phyloP scores from a whole-genome alignment of 2,888 invertebrate species.

The Lottia gigantea region DNA sequence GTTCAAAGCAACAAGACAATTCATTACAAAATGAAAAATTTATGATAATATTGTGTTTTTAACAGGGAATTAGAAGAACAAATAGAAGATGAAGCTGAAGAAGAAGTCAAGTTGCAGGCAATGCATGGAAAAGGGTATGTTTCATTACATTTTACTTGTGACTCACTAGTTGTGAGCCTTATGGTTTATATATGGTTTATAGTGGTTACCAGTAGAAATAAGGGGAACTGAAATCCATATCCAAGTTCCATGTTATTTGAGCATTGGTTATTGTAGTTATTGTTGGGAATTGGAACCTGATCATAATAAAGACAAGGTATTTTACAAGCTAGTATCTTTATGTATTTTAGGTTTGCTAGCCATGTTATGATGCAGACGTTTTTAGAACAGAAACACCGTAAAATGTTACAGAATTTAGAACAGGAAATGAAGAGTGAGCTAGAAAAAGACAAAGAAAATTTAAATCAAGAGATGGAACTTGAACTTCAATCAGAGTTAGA shows the following conservation, averaged over 20 bases:
- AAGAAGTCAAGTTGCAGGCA: conserved; percentile 41
- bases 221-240: too few relatives aligned
- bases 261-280: neutral
- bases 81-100: conserved; percentile 49
- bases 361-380: conserved; percentile 50
- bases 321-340: neutral
- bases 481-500: conserved; percentile 59
- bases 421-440: conserved; percentile 60
- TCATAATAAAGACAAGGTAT: neutral
- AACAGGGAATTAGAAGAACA: conserved; percentile 56
- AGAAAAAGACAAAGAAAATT: conserved; percentile 56
- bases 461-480: conserved; percentile 55
- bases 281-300: neutral
- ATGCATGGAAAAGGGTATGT: conserved; percentile 56
- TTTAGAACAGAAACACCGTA: conserved; percentile 58
- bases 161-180: too few relatives aligned
- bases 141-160: too few relatives aligned
- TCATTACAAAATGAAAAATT: too few relatives aligned
- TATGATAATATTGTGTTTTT: conserved; percentile 10
- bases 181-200: too few relatives aligned
- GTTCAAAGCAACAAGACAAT: too few relatives aligned
- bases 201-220: too few relatives aligned
- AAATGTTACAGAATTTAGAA: conserved; percentile 57
- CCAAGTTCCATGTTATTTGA: neutral
- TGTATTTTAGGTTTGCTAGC: conserved; percentile 48